phyloP scores from a whole-genome alignment of 2,797 vertebrate genomes.

The Tokudaia tokunoshimensis region DNA sequence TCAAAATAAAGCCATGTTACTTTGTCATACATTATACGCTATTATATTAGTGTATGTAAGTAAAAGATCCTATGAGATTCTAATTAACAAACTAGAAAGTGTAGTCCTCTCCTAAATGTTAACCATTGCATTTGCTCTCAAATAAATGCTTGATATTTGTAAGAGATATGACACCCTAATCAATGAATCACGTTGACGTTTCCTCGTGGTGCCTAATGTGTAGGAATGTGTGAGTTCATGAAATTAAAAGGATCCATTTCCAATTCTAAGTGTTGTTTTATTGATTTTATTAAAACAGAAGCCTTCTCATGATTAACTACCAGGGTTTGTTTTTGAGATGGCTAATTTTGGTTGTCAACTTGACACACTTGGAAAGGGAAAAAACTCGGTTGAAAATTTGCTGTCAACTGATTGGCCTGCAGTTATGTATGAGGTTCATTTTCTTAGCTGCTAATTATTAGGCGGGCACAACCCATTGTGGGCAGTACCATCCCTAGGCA shows the following conservation, averaged over 20 bases:
- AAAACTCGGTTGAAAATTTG: neutral
- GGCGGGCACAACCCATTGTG: too few species aligned
- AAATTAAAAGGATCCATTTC: constrained; percentile 3
- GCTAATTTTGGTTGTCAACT: neutral
- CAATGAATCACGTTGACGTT: neutral
- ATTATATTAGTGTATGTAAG: neutral
- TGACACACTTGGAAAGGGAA: neutral
- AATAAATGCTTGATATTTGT: neutral
- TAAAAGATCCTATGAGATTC: neutral
- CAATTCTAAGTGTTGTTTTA: neutral
- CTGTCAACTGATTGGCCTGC: too few species aligned
- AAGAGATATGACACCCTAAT: neutral
- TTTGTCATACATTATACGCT: neutral
- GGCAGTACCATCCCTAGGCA: too few species aligned
- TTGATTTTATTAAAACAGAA: neutral
- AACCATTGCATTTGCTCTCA: neutral
- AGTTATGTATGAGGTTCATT: too few species aligned
- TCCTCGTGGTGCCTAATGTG: neutral
- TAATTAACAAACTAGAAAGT: neutral
- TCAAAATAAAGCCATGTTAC: neutral
- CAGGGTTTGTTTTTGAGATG: neutral
- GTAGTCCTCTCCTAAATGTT: neutral
- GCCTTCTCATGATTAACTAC: neutral
- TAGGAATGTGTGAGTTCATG: neutral
- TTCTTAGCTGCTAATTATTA: neutral